phyloP scores from a whole-genome alignment of 1,140 invertebrate species.

The Aporrectodea caliginosa region DNA sequence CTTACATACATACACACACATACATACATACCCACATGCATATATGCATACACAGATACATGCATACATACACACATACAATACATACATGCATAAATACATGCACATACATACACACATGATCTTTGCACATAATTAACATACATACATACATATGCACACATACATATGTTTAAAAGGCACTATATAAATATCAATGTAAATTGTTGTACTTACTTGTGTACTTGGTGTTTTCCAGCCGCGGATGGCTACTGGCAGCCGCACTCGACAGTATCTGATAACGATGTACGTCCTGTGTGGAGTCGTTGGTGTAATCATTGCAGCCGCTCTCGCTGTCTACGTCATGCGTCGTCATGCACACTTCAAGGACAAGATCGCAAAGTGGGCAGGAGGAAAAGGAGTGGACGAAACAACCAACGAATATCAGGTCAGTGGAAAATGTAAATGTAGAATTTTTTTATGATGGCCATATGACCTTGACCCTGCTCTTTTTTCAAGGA shows the following conservation, averaged over 20 bases:
- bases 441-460: too few species aligned
- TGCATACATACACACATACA: constrained; percentile 85
- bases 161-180: too few species aligned
- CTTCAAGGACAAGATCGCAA: constrained; percentile 16
- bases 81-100: too few species aligned
- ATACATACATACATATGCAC: too few species aligned
- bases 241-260: neutral
- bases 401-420: constrained; percentile 9
- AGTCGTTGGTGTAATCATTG: constrained; percentile 1
- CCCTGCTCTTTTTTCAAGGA: too few species aligned
- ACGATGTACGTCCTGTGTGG: constrained; percentile 26
- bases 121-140: too few species aligned
- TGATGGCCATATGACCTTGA: too few species aligned
- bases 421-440: constrained; percentile 20
- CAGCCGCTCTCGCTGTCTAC: constrained; percentile 9
- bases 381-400: constrained; percentile 16
- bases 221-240: too few species aligned
- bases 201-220: too few species aligned
- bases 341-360: constrained; percentile 1
- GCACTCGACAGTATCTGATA: constrained; percentile 16
- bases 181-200: too few species aligned
- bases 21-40: neutral
- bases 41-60: neutral
- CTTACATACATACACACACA: neutral
- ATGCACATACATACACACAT: too few species aligned